A percentile compares a stretch with the other conserved stretches of the same genome.
Conservation (phyloP, 1,140 invertebrate genomes). For the Argopecten irradians region DNA sequence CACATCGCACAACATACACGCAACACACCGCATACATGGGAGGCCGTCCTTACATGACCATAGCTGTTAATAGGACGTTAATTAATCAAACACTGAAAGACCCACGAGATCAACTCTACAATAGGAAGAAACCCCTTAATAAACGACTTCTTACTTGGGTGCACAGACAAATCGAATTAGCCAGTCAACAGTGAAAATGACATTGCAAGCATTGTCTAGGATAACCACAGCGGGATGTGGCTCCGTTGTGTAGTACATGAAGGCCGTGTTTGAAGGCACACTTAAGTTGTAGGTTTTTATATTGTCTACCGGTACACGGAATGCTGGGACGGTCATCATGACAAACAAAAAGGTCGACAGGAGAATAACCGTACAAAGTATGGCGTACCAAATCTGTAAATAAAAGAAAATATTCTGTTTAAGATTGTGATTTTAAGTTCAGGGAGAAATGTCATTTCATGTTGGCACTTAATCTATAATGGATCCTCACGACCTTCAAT, state of each 20-base stretch:
- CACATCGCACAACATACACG: too few relatives aligned
- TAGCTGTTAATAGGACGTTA: too few relatives aligned
- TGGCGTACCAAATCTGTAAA: background rate
- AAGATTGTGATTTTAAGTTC: too few relatives aligned
- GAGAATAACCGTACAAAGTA: background rate
- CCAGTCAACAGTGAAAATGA: background rate
- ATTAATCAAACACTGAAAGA: slow-evolving; percentile 3
- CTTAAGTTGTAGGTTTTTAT: background rate
- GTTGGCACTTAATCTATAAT: too few relatives aligned
- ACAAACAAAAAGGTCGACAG: background rate
- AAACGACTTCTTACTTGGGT: background rate
- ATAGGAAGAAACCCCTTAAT: background rate
- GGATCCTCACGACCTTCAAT: too few relatives aligned
- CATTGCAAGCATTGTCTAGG: background rate
- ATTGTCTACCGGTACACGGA: background rate
- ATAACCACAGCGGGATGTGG: background rate
- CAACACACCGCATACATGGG: too few relatives aligned
- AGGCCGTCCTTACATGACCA: too few relatives aligned
- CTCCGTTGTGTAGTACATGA: background rate
- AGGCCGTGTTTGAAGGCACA: background rate
- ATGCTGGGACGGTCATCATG: background rate
- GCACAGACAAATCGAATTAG: background rate
- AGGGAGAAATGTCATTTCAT: too few relatives aligned
- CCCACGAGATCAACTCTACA: background rate
- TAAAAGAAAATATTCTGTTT: too few relatives aligned